These are phyloP conservation scores for Scleropages formosus DNA, from an alignment of 2,797 vertebrate species.

Conservation along the genomic window DNA sequence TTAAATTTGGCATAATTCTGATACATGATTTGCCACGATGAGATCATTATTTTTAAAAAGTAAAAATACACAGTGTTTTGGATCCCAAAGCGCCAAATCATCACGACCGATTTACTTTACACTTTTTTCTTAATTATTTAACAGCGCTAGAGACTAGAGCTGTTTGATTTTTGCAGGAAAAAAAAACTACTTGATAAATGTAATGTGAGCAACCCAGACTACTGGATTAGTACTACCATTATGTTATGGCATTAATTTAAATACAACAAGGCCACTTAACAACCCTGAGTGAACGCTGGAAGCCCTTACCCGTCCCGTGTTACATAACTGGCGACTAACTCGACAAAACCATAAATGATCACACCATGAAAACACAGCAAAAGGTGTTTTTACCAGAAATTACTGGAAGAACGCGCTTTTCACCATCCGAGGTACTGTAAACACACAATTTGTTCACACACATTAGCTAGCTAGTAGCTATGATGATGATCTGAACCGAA, in stretches of 20 bases:
- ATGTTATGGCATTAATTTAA: too few relatives aligned
- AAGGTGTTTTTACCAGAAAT: conserved; percentile 19
- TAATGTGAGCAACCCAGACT: too few relatives aligned
- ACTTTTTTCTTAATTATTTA: too few relatives aligned
- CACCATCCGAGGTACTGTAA: conserved; percentile 15
- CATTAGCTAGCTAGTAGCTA: conserved; percentile 16
- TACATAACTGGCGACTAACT: background rate
- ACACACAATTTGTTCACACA: conserved; percentile 17
- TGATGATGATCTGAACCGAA: too few relatives aligned
- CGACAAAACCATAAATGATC: conserved; percentile 17
- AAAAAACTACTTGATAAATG: too few relatives aligned
- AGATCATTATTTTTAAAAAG: background rate
- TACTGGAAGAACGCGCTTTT: conserved; percentile 12
- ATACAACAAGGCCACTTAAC: too few relatives aligned
- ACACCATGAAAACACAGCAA: conserved; percentile 10
- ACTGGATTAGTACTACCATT: too few relatives aligned
- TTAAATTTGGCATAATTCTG: conserved; percentile 26
- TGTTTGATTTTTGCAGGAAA: too few relatives aligned
- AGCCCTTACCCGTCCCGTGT: too few relatives aligned
- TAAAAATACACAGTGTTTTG: background rate
- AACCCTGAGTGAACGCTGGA: too few relatives aligned
- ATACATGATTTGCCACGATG: background rate
- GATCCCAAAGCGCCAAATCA: background rate
- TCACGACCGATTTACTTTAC: background rate
- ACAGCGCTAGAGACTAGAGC: too few relatives aligned